Conservation (phyloP, 2,797 vertebrate genomes). For the Bradypodion pumilum region DNA sequence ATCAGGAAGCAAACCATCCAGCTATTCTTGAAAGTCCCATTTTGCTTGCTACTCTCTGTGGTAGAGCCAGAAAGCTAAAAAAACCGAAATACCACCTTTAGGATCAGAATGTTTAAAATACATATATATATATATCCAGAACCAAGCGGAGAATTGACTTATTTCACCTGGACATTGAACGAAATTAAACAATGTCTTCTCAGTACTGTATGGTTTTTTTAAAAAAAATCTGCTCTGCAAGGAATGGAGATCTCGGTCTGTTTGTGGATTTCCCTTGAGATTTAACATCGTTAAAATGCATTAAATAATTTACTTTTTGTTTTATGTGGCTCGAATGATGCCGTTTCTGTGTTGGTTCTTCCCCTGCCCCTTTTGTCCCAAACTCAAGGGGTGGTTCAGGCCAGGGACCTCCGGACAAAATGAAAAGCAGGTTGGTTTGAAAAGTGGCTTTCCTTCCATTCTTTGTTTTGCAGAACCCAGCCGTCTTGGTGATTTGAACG, state of each 20-base stretch:
- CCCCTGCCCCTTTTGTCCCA: constrained; percentile 33
- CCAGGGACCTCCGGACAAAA: constrained; percentile 30
- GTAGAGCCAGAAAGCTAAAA: constrained; percentile 55
- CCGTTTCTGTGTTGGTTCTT: constrained; percentile 69
- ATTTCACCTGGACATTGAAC: constrained; percentile 72
- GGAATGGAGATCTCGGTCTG: constrained; percentile 85
- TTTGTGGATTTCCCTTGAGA: constrained; percentile 96
- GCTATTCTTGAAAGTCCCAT: constrained; percentile 91
- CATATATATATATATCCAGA: constrained; percentile 37
- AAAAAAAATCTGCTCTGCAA: constrained; percentile 83
- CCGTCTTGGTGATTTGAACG: constrained; percentile 29
- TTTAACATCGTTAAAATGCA: constrained; percentile 86
- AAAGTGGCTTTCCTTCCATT: constrained; percentile 50
- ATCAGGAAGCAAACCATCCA: constrained; percentile 98
- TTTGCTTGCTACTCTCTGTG: constrained; percentile 63
- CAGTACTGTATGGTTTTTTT: constrained; percentile 86
- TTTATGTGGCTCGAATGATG: constrained; percentile 76
- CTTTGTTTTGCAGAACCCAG: constrained; percentile 48
- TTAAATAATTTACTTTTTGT: constrained; percentile 85
- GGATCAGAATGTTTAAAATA: constrained; percentile 60
- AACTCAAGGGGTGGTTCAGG: constrained; percentile 47
- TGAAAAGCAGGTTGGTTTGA: constrained; percentile 38
- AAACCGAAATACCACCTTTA: constrained; percentile 64
- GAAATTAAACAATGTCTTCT: constrained; percentile 71
- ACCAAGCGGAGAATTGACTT: constrained; percentile 68